Conservation (phyloP, 2,797 vertebrate species). For the Phrynocephalus vlangalii region DNA sequence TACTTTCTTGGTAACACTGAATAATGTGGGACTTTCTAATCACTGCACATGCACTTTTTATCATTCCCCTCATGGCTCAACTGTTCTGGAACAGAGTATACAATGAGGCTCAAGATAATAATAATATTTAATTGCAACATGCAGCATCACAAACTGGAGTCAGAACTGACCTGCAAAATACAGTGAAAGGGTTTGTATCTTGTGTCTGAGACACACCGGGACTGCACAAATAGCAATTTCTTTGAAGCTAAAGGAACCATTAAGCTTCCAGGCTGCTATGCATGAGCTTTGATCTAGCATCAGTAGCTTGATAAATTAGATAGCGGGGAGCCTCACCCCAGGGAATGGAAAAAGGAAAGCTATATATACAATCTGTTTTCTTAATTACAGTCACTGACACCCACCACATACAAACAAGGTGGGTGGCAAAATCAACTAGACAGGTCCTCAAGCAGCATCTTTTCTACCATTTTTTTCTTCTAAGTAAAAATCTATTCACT, state of each 20-base stretch:
- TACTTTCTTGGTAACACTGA: too few species aligned
- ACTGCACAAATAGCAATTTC: not conserved
- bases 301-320: not conserved
- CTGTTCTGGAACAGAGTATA: not conserved
- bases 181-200: not conserved
- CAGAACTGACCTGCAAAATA: slow-evolving; percentile 10
- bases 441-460: not conserved
- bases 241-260: slow-evolving; percentile 10
- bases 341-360: not conserved
- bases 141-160: not conserved
- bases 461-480: slow-evolving; percentile 2
- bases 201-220: not conserved
- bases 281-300: not conserved
- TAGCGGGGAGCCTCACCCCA: not conserved
- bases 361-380: not conserved
- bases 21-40: not conserved
- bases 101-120: not conserved
- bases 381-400: not conserved
- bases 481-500: not conserved
- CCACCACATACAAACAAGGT: not conserved
- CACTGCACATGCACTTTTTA: not conserved
- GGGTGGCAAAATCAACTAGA: not conserved
- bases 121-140: slow-evolving; percentile 8
- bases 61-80: not conserved
- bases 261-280: not conserved